Evolutionary conservation across 2,113 vertebrate species (phyloP).

Genomic region (Xenus cinereus): DNA sequence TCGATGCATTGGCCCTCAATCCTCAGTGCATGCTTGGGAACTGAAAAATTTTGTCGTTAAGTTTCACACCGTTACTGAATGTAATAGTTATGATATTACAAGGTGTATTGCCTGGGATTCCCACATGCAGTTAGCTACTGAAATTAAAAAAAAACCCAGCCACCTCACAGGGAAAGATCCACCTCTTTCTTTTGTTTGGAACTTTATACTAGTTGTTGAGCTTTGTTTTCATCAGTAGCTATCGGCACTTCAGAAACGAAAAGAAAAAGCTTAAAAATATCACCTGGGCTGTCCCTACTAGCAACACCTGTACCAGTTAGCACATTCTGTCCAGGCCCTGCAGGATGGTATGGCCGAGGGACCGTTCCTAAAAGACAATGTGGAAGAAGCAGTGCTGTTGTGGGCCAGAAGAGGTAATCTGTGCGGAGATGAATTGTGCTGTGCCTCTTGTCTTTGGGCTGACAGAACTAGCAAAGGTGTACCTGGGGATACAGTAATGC

Average conservation of each 20-base stretch:
- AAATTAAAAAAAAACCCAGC: background rate
- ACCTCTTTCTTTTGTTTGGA: background rate
- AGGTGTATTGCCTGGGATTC: background rate
- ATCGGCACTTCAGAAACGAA: background rate
- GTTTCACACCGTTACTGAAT: background rate
- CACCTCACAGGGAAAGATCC: background rate
- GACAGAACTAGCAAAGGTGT: background rate
- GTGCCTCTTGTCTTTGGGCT: fast-evolving
- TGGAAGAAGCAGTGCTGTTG: background rate
- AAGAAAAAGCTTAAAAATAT: background rate
- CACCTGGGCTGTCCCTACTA: background rate
- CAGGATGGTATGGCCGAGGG: background rate
- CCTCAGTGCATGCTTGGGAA: background rate
- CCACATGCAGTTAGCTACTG: background rate
- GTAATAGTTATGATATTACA: background rate
- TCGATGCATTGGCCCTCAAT: background rate
- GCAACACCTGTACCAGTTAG: background rate
- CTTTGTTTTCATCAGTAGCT: background rate
- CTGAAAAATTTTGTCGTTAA: background rate
- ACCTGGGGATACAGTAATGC: background rate
- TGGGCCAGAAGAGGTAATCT: background rate
- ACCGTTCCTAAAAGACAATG: background rate
- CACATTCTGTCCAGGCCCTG: background rate
- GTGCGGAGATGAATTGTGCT: background rate
- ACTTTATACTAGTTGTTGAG: background rate